Base-by-base conservation (phyloP, 2,888 invertebrate species). In the Hydraecia micacea region DNA sequence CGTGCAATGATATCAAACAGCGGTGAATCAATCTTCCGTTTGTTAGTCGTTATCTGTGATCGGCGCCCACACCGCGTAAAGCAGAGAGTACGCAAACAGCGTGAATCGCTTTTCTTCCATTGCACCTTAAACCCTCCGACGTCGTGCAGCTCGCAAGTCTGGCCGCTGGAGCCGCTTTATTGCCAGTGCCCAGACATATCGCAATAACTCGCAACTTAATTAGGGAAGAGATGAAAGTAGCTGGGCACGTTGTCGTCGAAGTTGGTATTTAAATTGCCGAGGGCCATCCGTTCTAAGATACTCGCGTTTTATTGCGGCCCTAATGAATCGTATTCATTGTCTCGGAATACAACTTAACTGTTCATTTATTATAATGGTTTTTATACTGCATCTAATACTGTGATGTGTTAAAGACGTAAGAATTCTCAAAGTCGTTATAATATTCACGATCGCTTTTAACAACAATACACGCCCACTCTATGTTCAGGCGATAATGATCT, bases 1-100 rank as follows among this genome's bases (percentile, higher is more conserved):
- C 89, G 90, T 91, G 91, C 91, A 90, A 83, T 91, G 95, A 96
- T 96, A 95, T 91, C 90, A 90, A 90, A 90, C 90, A 91, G 93
- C 93, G 92, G 94, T 94, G 95, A 96, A 96, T 96, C 95, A 96
- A 96, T 96, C 95, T 96, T 94, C 90, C 91, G 90, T 90, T 91
- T 91, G 91, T 86, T 90, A 88, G 91, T 92, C 92, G 91, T 94
- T 95, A 96, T 96, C 96, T 92, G 62, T 82, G 91, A 95, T 96
- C 95, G 80, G 90, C 92, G 93, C 93, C 93, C 93, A 94, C 94
- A 91, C 90, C 86, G 87, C 86, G 86, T 89, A 87, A 91, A 88
- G 89, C 91, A 93, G 69, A 92, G 91, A 87, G 88, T 92, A 91
- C 90, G 91, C 90, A 90, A 92, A 91, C 89, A 89, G 86, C 90